Conservation (phyloP, 2,797 vertebrate genomes). For the Halcyon smyrnensis region DNA sequence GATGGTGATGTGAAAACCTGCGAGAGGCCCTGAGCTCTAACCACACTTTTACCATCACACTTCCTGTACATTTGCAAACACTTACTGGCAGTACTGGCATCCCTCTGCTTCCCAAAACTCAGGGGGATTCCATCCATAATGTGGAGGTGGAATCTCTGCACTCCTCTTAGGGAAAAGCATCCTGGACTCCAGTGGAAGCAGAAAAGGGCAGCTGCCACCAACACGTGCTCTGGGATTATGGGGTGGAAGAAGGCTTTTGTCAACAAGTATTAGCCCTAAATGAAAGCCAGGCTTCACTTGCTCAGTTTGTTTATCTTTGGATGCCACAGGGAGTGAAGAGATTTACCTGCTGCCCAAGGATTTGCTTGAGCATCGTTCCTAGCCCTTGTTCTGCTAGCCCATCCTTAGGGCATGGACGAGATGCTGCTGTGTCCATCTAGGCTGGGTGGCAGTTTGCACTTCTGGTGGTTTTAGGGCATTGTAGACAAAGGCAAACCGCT, state of each 20-base stretch:
- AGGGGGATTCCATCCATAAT: not conserved
- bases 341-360: not conserved
- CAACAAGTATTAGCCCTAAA: not conserved
- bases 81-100: not conserved
- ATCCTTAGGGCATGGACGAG: not conserved
- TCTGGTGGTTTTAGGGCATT: not conserved
- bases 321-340: not conserved
- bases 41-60: not conserved
- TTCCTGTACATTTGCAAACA: not conserved
- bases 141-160: not conserved
- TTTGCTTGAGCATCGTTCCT: not conserved
- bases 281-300: not conserved
- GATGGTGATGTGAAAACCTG: not conserved
- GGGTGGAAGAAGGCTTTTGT: not conserved
- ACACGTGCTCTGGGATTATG: rapidly evolving
- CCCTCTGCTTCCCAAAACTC: not conserved
- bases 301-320: not conserved
- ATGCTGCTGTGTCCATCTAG: not conserved
- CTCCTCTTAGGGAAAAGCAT: not conserved
- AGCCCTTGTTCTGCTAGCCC: not conserved
- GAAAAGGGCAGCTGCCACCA: not conserved
- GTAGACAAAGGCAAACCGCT: not conserved
- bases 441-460: not conserved
- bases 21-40: not conserved
- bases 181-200: rapidly evolving